Percentiles rank a stretch among this genome's conserved stretches.
Evolutionary conservation across 2,888 invertebrate species (phyloP).

Genomic region (Odontothrips loti): DNA sequence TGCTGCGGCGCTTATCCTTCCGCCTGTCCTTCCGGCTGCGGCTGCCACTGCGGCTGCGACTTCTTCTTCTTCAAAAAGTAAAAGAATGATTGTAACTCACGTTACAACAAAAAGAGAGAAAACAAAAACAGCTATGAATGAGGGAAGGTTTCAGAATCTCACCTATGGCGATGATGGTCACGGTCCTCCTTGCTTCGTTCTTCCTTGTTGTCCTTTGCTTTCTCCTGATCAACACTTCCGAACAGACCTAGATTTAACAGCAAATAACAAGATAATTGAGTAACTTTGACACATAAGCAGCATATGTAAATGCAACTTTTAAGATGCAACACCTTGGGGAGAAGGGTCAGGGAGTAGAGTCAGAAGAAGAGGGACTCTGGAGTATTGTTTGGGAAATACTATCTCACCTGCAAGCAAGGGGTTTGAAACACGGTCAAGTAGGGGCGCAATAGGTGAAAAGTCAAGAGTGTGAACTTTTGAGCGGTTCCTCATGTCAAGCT

Average conservation of each 20-base stretch:
- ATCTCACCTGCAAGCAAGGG: constrained; percentile 24
- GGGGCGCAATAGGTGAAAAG: not conserved
- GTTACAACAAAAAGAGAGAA: too few species aligned
- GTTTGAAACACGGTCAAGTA: not conserved
- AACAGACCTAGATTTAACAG: not conserved
- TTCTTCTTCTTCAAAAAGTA: not conserved
- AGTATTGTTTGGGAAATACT: not conserved
- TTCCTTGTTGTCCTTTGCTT: not conserved
- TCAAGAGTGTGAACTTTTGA: not conserved
- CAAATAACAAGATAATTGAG: not conserved
- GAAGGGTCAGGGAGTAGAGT: not conserved
- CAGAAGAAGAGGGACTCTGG: not conserved
- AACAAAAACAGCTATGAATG: not conserved
- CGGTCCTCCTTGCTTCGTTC: not conserved
- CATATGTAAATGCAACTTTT: not conserved
- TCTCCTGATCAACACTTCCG: not conserved
- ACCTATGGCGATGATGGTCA: not conserved
- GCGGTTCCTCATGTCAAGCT: not conserved
- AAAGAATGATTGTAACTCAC: not conserved
- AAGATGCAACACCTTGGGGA: not conserved
- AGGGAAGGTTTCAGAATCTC: not conserved
- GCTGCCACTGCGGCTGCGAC: not conserved
- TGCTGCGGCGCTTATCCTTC: not conserved
- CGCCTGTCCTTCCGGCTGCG: not conserved
- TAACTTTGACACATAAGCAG: not conserved